phyloP scores from a whole-genome alignment of 2,113 vertebrate genomes.

The Phoenicopterus ruber region DNA sequence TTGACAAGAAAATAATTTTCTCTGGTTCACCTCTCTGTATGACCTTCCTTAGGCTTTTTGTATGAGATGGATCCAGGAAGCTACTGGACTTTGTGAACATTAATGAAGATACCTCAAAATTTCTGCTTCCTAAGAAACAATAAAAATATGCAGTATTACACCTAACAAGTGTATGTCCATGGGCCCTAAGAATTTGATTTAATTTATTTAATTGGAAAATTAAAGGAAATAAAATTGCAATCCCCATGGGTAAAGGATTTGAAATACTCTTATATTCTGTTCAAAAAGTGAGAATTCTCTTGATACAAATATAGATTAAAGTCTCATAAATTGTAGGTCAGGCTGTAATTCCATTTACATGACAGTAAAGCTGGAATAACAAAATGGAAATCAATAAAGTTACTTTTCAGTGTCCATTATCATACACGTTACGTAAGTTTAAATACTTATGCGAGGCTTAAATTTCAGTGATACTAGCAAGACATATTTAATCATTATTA shows the following conservation, averaged over 20 bases:
- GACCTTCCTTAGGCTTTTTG: neutral
- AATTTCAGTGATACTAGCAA: neutral
- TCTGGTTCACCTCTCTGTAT: neutral
- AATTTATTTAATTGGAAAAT: constrained; percentile 42
- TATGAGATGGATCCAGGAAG: neutral
- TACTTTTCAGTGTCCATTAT: neutral
- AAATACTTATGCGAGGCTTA: neutral
- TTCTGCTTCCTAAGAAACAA: neutral
- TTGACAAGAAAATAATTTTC: neutral
- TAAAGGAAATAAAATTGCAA: constrained; percentile 20
- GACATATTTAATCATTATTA: neutral
- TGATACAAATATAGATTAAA: neutral
- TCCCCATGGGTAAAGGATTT: neutral
- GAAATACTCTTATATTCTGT: neutral
- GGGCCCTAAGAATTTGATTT: constrained; percentile 1
- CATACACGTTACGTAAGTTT: neutral
- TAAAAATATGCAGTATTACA: neutral
- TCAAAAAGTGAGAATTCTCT: neutral
- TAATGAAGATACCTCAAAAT: constrained; percentile 16
- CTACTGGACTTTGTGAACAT: neutral
- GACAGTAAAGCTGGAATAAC: neutral
- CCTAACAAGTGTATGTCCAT: neutral
- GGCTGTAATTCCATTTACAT: neutral
- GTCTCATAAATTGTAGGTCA: neutral
- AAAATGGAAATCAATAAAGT: neutral